Evolutionary conservation across 2,113 vertebrate genomes (phyloP).

Genomic region (Cheilinus undulatus): DNA sequence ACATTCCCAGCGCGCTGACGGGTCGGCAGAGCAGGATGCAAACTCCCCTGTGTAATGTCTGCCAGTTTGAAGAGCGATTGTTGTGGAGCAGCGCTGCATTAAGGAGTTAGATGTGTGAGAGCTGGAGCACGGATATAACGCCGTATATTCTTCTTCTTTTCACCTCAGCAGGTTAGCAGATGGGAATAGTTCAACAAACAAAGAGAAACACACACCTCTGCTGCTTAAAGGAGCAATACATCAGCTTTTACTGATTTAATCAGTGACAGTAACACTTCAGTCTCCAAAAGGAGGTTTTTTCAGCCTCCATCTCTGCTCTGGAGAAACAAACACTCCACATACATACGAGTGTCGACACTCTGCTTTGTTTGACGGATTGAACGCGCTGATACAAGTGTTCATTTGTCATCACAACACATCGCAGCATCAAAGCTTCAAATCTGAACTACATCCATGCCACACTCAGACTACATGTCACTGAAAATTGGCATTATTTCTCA

Average conservation of each 20-base stretch:
- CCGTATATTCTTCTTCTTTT: conserved; percentile 38
- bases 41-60: conserved; percentile 62
- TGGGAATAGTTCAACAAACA: conserved; percentile 16
- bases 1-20: conserved; percentile 44
- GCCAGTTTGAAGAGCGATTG: conserved; percentile 41
- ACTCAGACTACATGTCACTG: neutral
- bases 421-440: neutral
- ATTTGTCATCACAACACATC: neutral
- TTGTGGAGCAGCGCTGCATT: conserved; percentile 8
- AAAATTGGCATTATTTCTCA: neutral
- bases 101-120: conserved; percentile 25
- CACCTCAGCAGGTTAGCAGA: conserved; percentile 35
- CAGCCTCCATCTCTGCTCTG: neutral
- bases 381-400: neutral
- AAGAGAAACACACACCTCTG: conserved; percentile 5
- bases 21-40: conserved; percentile 50
- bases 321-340: neutral
- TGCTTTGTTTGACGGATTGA: neutral
- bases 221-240: conserved; percentile 8
- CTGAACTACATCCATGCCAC: neutral
- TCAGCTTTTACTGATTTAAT: neutral
- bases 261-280: too few species aligned
- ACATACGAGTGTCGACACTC: neutral
- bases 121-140: conserved; percentile 31
- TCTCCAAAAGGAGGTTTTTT: neutral